Evolutionary conservation across 2,888 invertebrate species (phyloP).

Genomic region (Deroplatys truncata): DNA sequence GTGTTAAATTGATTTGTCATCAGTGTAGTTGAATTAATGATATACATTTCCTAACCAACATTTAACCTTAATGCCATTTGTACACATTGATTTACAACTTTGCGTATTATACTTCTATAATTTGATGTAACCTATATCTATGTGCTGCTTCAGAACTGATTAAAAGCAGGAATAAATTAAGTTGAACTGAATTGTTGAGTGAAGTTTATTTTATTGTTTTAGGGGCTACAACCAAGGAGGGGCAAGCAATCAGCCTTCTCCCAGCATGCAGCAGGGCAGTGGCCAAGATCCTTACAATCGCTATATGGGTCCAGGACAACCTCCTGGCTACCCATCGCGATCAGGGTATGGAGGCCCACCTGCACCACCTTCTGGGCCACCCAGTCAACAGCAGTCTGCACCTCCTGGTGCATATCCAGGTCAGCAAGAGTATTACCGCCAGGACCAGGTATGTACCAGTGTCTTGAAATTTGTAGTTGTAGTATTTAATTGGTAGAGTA

Average conservation of each 20-base stretch:
- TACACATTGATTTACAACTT: too few relatives aligned
- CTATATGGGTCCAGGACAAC: constrained; percentile 39
- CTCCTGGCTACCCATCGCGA: constrained; percentile 36
- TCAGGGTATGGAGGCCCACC: constrained; percentile 34
- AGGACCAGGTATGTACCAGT: constrained; percentile 54
- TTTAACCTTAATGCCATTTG: too few relatives aligned
- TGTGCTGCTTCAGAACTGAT: too few relatives aligned
- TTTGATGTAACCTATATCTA: too few relatives aligned
- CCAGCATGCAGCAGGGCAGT: constrained; percentile 25
- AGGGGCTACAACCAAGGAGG: constrained; percentile 43
- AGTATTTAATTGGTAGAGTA: background rate
- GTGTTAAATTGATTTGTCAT: too few relatives aligned
- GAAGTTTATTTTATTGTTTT: background rate
- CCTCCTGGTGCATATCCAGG: constrained; percentile 36
- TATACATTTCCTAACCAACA: too few relatives aligned
- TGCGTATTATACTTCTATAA: too few relatives aligned
- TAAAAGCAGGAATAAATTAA: too few relatives aligned
- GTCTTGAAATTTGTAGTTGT: constrained; percentile 18
- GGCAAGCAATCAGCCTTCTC: constrained; percentile 41
- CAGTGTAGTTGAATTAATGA: too few relatives aligned
- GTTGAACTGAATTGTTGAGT: background rate
- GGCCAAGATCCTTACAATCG: constrained; percentile 44
- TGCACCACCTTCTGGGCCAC: constrained; percentile 66
- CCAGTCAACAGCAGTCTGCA: constrained; percentile 28
- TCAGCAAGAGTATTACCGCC: constrained; percentile 49